Conservation (phyloP, 2,888 invertebrate species). For the Protodeltote pygarga region DNA sequence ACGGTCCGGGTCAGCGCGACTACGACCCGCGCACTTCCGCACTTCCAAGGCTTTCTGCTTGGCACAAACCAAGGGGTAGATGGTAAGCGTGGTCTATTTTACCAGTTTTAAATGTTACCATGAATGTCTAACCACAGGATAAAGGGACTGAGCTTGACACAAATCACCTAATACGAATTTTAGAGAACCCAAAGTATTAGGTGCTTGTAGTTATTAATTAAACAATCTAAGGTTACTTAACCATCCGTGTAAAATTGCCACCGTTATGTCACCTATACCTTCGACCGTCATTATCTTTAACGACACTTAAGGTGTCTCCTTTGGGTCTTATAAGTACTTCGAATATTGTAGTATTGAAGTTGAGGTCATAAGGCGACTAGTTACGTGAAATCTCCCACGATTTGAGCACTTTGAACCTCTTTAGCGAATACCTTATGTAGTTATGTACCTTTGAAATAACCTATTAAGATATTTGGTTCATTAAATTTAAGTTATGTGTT, state of each 20-base stretch:
- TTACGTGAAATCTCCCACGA: constrained; percentile 34
- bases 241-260: constrained; percentile 36
- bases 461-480: constrained; percentile 27
- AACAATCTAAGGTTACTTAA: constrained; percentile 50
- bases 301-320: constrained; percentile 38
- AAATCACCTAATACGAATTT: background rate
- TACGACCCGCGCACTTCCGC: too few relatives aligned
- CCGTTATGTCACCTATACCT: constrained; percentile 26
- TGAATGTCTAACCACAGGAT: too few relatives aligned
- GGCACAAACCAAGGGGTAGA: too few relatives aligned
- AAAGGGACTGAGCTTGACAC: background rate
- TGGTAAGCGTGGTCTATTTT: too few relatives aligned
- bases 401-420: constrained; percentile 44
- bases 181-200: constrained; percentile 12
- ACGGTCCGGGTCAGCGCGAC: too few relatives aligned
- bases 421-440: constrained; percentile 25
- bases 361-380: constrained; percentile 19
- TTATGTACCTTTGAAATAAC: constrained; percentile 18
- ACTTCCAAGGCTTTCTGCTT: too few relatives aligned
- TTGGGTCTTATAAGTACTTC: constrained; percentile 30
- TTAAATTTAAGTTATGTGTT: too few relatives aligned
- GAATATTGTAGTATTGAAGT: constrained; percentile 46
- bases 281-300: constrained; percentile 57
- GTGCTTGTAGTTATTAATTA: constrained; percentile 59
- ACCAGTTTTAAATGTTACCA: too few relatives aligned